phyloP scores from a whole-genome alignment of 2,888 invertebrate species.

The Tryphoninae sp. region DNA sequence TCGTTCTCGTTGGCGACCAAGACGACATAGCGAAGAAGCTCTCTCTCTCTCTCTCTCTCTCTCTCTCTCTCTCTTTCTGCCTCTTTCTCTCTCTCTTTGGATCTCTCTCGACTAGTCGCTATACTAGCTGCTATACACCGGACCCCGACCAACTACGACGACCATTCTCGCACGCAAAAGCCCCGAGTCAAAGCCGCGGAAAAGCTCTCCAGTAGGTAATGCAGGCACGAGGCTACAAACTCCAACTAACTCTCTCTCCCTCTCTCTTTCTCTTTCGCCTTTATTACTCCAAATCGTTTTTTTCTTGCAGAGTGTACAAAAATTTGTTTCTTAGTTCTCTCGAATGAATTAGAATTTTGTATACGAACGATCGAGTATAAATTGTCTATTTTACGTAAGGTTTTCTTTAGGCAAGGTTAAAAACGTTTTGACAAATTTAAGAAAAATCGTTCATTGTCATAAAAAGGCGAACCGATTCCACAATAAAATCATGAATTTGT shows the following conservation, averaged over 20 bases:
- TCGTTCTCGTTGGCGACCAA: slow-evolving; percentile 41
- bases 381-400: no score
- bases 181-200: slow-evolving; percentile 32
- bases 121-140: slow-evolving; percentile 29
- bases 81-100: slow-evolving; percentile 38
- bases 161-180: slow-evolving; percentile 49
- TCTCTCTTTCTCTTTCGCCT: no score
- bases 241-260: background rate
- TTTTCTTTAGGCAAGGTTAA: no score
- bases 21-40: slow-evolving; percentile 38
- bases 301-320: background rate
- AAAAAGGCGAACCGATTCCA: no score
- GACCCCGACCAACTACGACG: slow-evolving; percentile 35
- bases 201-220: slow-evolving; percentile 38
- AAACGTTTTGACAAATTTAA: no score
- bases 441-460: no score
- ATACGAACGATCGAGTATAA: no score
- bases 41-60: slow-evolving; percentile 17
- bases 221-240: slow-evolving; percentile 19
- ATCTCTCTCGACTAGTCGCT: slow-evolving; percentile 46
- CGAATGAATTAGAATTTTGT: no score
- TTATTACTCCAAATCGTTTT: background rate
- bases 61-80: slow-evolving; percentile 15
- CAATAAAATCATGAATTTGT: no score
- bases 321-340: background rate